Conservation (phyloP, 2,113 vertebrate genomes). For the Pristiophorus japonicus region DNA sequence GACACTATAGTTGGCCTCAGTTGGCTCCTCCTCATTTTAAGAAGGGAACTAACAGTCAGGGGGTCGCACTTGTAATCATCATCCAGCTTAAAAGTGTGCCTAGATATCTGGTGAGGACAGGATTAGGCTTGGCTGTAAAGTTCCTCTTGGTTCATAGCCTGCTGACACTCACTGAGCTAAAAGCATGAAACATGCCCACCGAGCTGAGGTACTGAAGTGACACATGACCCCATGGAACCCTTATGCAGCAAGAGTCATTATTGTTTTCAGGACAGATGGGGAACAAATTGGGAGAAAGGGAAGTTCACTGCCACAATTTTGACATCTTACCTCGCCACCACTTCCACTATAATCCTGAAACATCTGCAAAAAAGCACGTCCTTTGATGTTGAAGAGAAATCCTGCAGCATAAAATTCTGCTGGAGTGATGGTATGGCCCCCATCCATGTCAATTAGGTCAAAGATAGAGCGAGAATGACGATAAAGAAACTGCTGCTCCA, state of each 20-base stretch:
- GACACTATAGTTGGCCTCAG: no score
- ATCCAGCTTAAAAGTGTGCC: background rate
- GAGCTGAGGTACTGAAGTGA: background rate
- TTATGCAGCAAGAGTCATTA: background rate
- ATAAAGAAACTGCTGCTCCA: conserved; percentile 50
- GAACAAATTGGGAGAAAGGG: background rate
- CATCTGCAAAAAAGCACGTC: conserved; percentile 44
- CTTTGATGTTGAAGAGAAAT: conserved; percentile 56
- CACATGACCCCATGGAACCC: background rate
- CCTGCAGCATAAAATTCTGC: conserved; percentile 41
- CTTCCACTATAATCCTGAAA: conserved; percentile 48
- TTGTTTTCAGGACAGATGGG: background rate
- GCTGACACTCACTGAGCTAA: background rate
- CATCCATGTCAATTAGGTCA: conserved; percentile 43
- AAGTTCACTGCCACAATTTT: background rate
- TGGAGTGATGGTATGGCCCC: conserved; percentile 39
- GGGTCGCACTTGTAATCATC: no score
- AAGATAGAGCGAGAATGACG: conserved; percentile 47
- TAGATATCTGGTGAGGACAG: background rate
- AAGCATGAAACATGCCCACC: background rate
- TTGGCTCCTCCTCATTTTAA: no score
- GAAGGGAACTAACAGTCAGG: no score
- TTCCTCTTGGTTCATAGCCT: background rate
- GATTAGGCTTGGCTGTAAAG: background rate
- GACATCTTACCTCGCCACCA: conserved; percentile 46